A percentile compares a stretch with the other conserved stretches of the same genome.
Conservation (phyloP, 2,888 invertebrate genomes). For the Craniophora ligustri region DNA sequence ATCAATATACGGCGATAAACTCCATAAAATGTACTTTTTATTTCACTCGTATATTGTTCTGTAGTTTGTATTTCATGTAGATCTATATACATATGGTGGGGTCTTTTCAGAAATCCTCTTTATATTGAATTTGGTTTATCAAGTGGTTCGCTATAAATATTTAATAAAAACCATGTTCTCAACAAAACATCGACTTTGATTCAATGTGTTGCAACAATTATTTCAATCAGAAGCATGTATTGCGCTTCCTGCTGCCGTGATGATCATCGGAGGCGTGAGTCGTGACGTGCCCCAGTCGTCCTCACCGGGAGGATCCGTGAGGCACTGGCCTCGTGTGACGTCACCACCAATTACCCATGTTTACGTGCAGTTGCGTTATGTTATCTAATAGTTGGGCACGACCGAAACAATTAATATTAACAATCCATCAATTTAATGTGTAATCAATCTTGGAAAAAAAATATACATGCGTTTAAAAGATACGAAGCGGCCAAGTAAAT, state of each 20-base stretch:
- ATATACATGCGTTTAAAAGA: conserved; percentile 3
- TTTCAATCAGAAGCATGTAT: conserved; percentile 36
- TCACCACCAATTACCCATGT: conserved; percentile 65
- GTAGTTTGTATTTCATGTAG: no score
- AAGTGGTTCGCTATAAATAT: no score
- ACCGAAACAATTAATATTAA: conserved; percentile 57
- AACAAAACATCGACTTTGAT: conserved; percentile 15
- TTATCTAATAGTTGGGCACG: conserved; percentile 70
- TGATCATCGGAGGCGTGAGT: conserved; percentile 69
- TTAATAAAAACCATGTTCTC: neutral
- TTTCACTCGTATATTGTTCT: no score
- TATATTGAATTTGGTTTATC: no score
- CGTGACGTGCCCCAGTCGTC: conserved; percentile 76
- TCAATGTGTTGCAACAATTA: conserved; percentile 34
- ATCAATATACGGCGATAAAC: no score
- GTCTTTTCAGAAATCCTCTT: no score
- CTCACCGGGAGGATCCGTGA: conserved; percentile 69
- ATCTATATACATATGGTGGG: no score
- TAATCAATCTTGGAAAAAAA: conserved; percentile 26
- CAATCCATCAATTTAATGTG: conserved; percentile 37
- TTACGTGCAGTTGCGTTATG: conserved; percentile 58
- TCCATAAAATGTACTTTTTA: no score
- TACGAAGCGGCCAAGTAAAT: conserved; percentile 1
- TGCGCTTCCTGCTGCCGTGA: conserved; percentile 74
- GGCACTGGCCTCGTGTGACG: conserved; percentile 74